A percentile compares a stretch with the other conserved stretches of the same genome.
phyloP scores from a whole-genome alignment of 2,797 vertebrate genomes.

The Rhabdophis nuchalis region DNA sequence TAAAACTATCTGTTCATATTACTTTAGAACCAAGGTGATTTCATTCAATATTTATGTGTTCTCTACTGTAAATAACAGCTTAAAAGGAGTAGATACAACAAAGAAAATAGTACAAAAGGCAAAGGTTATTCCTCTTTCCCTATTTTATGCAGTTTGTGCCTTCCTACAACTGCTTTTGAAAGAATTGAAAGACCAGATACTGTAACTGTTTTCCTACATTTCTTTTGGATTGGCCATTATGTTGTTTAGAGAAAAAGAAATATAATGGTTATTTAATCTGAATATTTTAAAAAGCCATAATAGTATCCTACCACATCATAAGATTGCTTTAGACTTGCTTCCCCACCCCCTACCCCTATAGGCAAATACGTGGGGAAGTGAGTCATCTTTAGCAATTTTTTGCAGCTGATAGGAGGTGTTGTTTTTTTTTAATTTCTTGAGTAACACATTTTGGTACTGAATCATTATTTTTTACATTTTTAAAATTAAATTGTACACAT shows the following conservation, averaged over 20 bases:
- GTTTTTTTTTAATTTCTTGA: background rate
- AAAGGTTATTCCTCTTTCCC: background rate
- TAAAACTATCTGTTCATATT: background rate
- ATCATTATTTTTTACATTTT: background rate
- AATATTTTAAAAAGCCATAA: background rate
- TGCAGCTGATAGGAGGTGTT: background rate
- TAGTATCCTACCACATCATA: background rate
- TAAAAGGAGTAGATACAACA: background rate
- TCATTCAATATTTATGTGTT: background rate
- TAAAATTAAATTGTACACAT: background rate
- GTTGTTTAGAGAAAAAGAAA: background rate
- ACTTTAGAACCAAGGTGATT: background rate
- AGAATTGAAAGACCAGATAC: background rate
- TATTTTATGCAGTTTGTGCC: background rate
- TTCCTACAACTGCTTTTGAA: background rate
- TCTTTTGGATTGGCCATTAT: background rate
- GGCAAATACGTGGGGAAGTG: background rate
- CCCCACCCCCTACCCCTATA: background rate
- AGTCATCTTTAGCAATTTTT: background rate
- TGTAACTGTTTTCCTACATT: background rate
- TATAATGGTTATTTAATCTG: background rate
- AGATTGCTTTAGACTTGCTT: background rate
- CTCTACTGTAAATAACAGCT: background rate
- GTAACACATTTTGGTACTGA: background rate
- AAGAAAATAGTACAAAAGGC: background rate